Evolutionary conservation across 1,140 invertebrate species (phyloP), one percentile per base, ranked within the genome.

Genomic region (Cyclina sinensis): DNA sequence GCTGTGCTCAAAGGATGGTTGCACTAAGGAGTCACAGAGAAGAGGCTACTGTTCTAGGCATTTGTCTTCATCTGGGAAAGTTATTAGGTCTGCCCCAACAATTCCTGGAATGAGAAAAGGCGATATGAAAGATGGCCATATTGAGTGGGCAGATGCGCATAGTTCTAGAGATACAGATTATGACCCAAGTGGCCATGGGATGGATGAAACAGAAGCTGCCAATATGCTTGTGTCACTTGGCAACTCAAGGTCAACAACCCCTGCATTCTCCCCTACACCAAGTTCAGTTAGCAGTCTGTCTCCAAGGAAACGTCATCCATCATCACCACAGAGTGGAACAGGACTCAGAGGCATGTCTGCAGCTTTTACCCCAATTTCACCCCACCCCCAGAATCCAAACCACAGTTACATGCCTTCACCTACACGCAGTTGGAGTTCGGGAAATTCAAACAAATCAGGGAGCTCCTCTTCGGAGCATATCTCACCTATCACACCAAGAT

Each of bases 1-100:
- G 92, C 96, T 99, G 57, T 99, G 98, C 95, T 99, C 98, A 86
- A 98, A 98, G 95, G 98, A 98, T 94, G 98, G 98, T 82, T 99
- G 99, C 96, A 98, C 97, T n/a, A 99, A 99, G 96, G 99, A 99
- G 96, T 99, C 98, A 92, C 99, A 99, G 96, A 96, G 99, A 51
- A 96, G 98, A 89, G 99, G 99, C 11, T 99, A 97, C 95, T 99
- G 99, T 95, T 99, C 99, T 30, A 96, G 99, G 73, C 99, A 99
- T 96, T 97, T 99, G 88, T 99, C 98, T 92, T 96, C 98, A 88
- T 97, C 98, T 94, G 98, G 98, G 24, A 97, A 97, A 91, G 91
- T 90, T 78, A 83, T 92, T 18, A 84, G 94, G 32, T 86, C 92
- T n/a, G 89, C 92, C 11, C 91, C 91, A 0, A 86, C 90, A 27